Conservation (phyloP, 1,140 invertebrate genomes). For the Leptoteleia sp. region DNA sequence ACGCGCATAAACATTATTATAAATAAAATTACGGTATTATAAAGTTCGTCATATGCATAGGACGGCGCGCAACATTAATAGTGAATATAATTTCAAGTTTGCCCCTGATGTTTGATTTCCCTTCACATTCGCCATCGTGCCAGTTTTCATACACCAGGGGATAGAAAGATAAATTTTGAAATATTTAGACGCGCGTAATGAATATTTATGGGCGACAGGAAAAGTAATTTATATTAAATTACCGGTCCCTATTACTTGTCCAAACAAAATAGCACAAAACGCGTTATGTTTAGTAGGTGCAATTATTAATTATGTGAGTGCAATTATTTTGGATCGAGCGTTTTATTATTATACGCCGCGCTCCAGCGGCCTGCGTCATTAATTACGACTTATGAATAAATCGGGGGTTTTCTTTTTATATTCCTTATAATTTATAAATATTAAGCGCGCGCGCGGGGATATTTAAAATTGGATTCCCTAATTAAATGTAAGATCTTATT, state of each 20-base stretch:
- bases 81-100: conserved; percentile 19
- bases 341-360: neutral
- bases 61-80: neutral
- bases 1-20: neutral
- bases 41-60: neutral
- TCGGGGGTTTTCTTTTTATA: too few species aligned
- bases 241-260: conserved; percentile 1
- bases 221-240: conserved; percentile 43
- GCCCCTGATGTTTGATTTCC: conserved; percentile 61
- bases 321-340: conserved; percentile 4
- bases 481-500: too few species aligned
- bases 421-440: too few species aligned
- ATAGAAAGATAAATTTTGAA: conserved; percentile 40
- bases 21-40: neutral
- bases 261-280: neutral
- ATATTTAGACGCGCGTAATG: conserved; percentile 23
- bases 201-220: conserved; percentile 33
- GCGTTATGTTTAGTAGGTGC: neutral
- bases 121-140: conserved; percentile 13
- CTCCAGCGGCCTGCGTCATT: too few species aligned
- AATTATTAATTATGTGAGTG: conserved; percentile 13
- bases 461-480: too few species aligned
- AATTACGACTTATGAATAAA: too few species aligned
- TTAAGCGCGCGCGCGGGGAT: too few species aligned
- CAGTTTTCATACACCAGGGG: conserved; percentile 43